Evolutionary conservation across 2,797 vertebrate genomes (phyloP).

Genomic region (Danio albolineatus): DNA sequence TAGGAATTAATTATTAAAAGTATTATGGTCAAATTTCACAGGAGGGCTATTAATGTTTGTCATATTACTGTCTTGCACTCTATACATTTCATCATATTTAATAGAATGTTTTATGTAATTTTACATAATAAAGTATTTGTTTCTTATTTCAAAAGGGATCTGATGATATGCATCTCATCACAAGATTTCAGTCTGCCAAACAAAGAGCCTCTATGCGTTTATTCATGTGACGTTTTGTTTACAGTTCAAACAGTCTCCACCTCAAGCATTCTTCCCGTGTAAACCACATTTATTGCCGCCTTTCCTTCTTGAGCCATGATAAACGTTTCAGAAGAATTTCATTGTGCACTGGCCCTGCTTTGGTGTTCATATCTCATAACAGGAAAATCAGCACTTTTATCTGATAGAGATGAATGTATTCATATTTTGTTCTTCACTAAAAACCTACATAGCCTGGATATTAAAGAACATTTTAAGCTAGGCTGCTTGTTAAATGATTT

Average conservation of each 20-base stretch:
- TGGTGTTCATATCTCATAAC: constrained; percentile 67
- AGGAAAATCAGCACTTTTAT: constrained; percentile 70
- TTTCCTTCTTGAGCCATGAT: constrained; percentile 61
- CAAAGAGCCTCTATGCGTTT: constrained; percentile 27
- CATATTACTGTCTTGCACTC: too few species aligned
- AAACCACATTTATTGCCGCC: constrained; percentile 66
- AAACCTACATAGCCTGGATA: not conserved
- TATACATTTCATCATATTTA: too few species aligned
- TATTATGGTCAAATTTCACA: too few species aligned
- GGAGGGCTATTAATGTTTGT: too few species aligned
- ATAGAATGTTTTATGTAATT: not conserved
- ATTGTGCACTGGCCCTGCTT: constrained; percentile 58
- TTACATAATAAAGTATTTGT: not conserved
- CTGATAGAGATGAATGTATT: constrained; percentile 76
- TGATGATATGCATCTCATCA: not conserved
- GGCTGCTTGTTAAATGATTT: not conserved
- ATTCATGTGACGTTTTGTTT: constrained; percentile 67
- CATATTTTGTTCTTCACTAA: not conserved
- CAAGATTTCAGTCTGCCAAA: constrained; percentile 1
- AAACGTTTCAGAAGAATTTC: constrained; percentile 60
- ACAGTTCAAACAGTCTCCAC: constrained; percentile 65
- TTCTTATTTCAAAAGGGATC: not conserved
- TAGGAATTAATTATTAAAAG: too few species aligned
- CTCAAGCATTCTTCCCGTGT: constrained; percentile 75
- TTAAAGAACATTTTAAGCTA: not conserved